Evolutionary conservation across 2,113 vertebrate genomes (phyloP), one percentile per base, ranked within the genome.

Genomic region (Centropristis striata): DNA sequence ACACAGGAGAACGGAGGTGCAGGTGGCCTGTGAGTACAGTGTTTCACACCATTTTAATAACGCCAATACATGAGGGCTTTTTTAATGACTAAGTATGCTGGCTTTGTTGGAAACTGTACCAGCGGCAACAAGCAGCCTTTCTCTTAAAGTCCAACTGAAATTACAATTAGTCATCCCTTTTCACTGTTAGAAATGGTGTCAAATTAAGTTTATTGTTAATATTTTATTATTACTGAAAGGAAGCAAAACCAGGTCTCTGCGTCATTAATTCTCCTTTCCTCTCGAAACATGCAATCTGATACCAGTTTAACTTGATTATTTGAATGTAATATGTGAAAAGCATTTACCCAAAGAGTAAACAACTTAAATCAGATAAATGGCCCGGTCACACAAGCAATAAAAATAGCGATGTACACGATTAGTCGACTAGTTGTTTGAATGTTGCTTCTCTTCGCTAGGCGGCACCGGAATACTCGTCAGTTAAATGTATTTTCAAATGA

Each of bases 21-120:
- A 96, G 64, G 97, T 97, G 27, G 97, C 97, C 91, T 98, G 97
- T 98, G 95, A 41, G 97, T 98, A 89, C 55, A 47, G 23, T 23
- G 7, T 66, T 65, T 10, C n/a, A 63, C 27, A 66, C 37, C 20
- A 55, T 65, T 27, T 20, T 36, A 42, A 44, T 23, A 60, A 53
- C 11, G 44, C 25, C 28, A 21, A 4, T 13, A 18, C 8, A 5
- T 2, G 14, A 53, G 20, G 5, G 0, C 15, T 15, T 2, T 53
- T 51, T 23, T 16, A n/a, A 13, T 18, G 32, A 44, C 8, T 36
- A 9, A 69, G 15, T 1, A n/a, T 23, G 27, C 11, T 49, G 41
- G 21, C 51, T 50, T 13, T 51, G 36, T 18, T 2, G 8, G 9
- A 50, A 71, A 28, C 8, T 7, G 37, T 12, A 20, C 44, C 15